A percentile compares a stretch with the other conserved stretches of the same genome.
These are phyloP conservation scores for Micrastur ruficollis DNA, from an alignment of 2,797 vertebrate species.

Conservation along the genomic window DNA sequence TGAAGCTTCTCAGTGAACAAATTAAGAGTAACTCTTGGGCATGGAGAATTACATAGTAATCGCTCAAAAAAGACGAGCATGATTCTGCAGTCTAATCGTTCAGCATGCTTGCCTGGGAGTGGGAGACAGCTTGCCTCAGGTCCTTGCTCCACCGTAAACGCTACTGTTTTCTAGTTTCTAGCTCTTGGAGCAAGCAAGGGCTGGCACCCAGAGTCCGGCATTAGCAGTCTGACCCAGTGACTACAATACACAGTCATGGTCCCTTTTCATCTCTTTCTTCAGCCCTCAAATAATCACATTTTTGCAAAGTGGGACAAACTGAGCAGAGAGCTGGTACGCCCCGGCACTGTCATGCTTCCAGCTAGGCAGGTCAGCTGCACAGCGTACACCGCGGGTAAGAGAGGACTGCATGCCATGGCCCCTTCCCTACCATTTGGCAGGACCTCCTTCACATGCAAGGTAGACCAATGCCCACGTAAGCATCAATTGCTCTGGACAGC, in stretches of 20 bases:
- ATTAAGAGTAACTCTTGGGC: not conserved
- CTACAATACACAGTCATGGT: not conserved
- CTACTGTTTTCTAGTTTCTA: not conserved
- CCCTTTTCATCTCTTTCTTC: not conserved
- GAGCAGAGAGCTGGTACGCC: not conserved
- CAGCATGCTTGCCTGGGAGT: not conserved
- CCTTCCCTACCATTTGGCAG: not conserved
- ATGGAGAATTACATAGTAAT: not conserved
- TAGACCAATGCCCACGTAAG: not conserved
- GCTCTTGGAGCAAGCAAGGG: not conserved
- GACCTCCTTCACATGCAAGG: not conserved
- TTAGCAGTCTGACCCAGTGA: not conserved
- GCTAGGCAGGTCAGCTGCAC: not conserved
- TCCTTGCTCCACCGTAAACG: not conserved
- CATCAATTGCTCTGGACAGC: not conserved
- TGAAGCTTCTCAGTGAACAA: not conserved
- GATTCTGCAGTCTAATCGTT: not conserved
- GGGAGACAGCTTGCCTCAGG: not conserved
- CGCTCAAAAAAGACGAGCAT: not conserved
- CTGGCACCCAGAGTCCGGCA: not conserved
- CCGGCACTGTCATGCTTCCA: rapidly evolving
- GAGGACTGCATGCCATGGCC: no score
- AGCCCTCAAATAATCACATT: not conserved
- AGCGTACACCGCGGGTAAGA: not conserved
- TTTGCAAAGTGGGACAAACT: not conserved